phyloP scores from a whole-genome alignment of 2,888 invertebrate species.

The Eupithecia abbreviata region DNA sequence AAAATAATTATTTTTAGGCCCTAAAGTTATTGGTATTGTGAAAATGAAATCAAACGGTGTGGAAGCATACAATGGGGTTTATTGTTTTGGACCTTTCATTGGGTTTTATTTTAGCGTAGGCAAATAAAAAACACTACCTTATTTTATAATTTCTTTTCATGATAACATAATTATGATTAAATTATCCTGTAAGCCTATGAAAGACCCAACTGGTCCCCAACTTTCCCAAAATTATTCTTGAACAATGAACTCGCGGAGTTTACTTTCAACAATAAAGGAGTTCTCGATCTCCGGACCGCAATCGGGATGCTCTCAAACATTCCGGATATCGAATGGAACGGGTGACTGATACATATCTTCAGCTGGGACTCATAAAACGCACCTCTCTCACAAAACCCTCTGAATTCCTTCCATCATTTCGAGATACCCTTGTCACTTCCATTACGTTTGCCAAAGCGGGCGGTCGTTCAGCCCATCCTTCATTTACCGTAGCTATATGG shows the following conservation, averaged over 20 bases:
- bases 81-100: slow-evolving; percentile 12
- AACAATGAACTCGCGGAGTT: slow-evolving; percentile 34
- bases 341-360: slow-evolving; percentile 68
- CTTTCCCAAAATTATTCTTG: slow-evolving; percentile 20
- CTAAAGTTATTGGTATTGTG: slow-evolving; percentile 45
- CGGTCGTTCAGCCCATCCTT: slow-evolving; percentile 72
- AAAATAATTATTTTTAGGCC: slow-evolving; percentile 66
- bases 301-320: slow-evolving; percentile 45
- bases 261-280: slow-evolving; percentile 39
- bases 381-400: slow-evolving; percentile 65
- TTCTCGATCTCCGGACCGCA: slow-evolving; percentile 33
- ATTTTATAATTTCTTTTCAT: neutral
- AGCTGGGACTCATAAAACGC: slow-evolving; percentile 68
- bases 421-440: slow-evolving; percentile 80
- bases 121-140: neutral
- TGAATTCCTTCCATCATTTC: slow-evolving; percentile 78
- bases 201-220: slow-evolving; percentile 5
- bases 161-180: neutral
- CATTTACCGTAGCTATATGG: slow-evolving; percentile 78
- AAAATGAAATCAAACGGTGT: slow-evolving; percentile 40
- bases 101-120: neutral
- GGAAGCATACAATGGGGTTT: slow-evolving; percentile 29
- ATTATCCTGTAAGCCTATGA: neutral
- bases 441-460: slow-evolving; percentile 71
- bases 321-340: slow-evolving; percentile 58